Conservation (phyloP, 2,113 vertebrate species). For the Porphyrio hochstetteri region DNA sequence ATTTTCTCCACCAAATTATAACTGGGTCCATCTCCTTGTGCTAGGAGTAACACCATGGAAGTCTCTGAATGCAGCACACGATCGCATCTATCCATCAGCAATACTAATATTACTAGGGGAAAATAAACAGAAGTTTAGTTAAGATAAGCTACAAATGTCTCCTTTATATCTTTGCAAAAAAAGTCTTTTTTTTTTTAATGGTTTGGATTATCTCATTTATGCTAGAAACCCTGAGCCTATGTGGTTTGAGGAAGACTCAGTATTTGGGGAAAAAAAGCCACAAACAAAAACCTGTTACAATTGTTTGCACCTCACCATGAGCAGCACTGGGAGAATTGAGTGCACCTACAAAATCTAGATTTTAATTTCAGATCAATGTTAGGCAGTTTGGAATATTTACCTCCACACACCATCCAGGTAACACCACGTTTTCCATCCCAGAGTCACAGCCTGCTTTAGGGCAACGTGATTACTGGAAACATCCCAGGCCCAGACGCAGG, state of each 20-base stretch:
- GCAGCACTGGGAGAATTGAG: not conserved
- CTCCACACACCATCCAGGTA: not conserved
- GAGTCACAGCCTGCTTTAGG: not conserved
- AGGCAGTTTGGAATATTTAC: not conserved
- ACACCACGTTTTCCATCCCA: not conserved
- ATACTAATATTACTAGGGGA: no score
- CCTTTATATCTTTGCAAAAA: not conserved
- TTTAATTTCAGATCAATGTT: not conserved
- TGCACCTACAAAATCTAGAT: not conserved
- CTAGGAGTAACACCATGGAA: not conserved
- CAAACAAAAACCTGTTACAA: no score
- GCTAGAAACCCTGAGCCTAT: not conserved
- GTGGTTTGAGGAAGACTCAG: not conserved
- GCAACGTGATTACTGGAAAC: not conserved
- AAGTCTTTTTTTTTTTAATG: not conserved
- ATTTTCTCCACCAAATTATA: not conserved
- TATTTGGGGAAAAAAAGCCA: rapidly evolving
- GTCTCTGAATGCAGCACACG: not conserved
- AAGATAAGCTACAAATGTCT: not conserved
- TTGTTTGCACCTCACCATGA: not conserved
- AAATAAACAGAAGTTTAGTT: not conserved
- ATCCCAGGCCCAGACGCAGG: not conserved
- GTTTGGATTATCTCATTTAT: not conserved
- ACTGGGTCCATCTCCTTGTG: not conserved
- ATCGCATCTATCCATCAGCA: rapidly evolving